Percentiles rank a stretch among this genome's conserved stretches.
phyloP scores from a whole-genome alignment of 2,797 vertebrate genomes.

The Dicrostonyx torquatus region DNA sequence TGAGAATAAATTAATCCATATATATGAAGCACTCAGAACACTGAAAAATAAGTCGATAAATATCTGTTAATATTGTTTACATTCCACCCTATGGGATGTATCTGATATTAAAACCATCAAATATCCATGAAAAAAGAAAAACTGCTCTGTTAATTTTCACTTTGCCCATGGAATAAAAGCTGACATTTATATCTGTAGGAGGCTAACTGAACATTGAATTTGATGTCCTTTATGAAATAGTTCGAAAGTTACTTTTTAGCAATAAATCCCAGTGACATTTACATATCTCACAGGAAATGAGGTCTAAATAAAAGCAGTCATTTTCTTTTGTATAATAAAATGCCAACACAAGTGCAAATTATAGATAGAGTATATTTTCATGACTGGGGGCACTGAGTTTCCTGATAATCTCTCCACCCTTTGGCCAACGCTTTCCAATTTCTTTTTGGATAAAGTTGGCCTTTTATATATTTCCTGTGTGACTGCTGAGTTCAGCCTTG shows the following conservation, averaged over 20 bases:
- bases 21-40: neutral
- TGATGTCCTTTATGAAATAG: constrained; percentile 30
- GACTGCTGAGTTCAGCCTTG: neutral
- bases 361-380: constrained; percentile 32
- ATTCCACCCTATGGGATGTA: neutral
- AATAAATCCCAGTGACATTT: constrained; percentile 48
- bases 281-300: constrained; percentile 55
- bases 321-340: constrained; percentile 63
- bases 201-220: constrained; percentile 47
- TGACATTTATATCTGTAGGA: neutral
- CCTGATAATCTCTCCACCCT: constrained; percentile 26
- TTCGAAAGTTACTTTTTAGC: constrained; percentile 31
- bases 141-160: constrained; percentile 11
- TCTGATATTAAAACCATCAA: constrained; percentile 29
- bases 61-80: neutral
- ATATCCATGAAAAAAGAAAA: constrained; percentile 42
- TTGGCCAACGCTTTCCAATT: neutral
- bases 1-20: constrained; percentile 3
- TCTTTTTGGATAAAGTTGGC: neutral
- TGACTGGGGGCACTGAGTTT: neutral
- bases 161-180: constrained; percentile 15
- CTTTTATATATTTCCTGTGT: constrained; percentile 13
- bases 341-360: neutral
- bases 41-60: neutral
- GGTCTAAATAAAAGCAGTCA: neutral